Evolutionary conservation across 2,797 vertebrate genomes (phyloP), one percentile per base, ranked within the genome.

Genomic region (Chaenodraco wilsoni): DNA sequence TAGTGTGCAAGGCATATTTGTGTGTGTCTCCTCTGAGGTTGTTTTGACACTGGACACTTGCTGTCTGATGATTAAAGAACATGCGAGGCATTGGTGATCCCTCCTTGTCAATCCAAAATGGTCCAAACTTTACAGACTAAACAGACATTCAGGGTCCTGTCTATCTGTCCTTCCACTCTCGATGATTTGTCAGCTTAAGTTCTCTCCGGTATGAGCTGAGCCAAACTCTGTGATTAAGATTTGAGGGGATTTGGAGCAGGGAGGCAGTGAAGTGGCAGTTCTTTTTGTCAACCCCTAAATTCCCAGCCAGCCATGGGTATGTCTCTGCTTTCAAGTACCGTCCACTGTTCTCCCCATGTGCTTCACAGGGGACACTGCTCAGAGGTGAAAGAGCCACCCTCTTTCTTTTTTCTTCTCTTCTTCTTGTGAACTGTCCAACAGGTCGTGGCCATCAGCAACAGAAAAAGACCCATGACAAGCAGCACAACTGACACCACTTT

Each of bases 401-500:
- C 94, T 82, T 94, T 95, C 94, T 95, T 95, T 91, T 93, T 94
- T 58, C 91, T 92, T 72, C 91, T 93, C 88, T 92, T 93, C 84
- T 93, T 94, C 87, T 94, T 94, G 79, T 95, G 94, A 52, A 86
- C 91, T 46, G 84, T 91, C 95, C 95, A 95, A 84, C 94, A 95
- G 49, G 88, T 82, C 0, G 90, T 88, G 37, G 95, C 95, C 89
- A 87, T 92, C 68, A 93, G 21, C 44, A 95, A 64, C 81, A 95
- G 88, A 41, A 93, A 49, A 49, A 95, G 13, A 3, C 95, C 95
- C 58, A 90, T 88, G 5, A 92, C 76, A 16, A 98, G 87, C 15
- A 96, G 92, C 48, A 96, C 94, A 91, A 98, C 93, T 0, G 95
- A 96, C 74, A 95, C 95, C 81, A 96, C 95, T 93, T 96, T 97